Conservation (phyloP, 2,888 invertebrate species). For the Brachyopa scutellaris region DNA sequence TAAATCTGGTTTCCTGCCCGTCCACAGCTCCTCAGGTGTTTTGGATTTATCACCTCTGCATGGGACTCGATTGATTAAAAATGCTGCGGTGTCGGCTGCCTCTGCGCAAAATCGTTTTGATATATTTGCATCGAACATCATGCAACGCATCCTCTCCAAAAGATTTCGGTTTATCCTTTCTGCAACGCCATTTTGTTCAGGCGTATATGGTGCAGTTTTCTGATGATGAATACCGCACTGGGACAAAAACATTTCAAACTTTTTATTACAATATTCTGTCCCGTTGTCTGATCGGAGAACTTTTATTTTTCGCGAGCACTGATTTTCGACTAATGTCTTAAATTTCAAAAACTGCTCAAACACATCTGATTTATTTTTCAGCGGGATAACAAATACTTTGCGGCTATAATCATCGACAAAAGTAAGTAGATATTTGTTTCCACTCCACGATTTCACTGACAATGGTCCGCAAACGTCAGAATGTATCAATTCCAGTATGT, state of each 20-base stretch:
- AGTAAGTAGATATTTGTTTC: slow-evolving; percentile 77
- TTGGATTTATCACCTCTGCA: slow-evolving; percentile 42
- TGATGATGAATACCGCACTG: no score
- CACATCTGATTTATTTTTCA: no score
- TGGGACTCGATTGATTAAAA: slow-evolving; percentile 63
- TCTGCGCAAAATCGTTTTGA: no score
- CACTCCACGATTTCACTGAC: slow-evolving; percentile 76
- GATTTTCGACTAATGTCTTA: slow-evolving; percentile 66
- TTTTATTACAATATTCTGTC: no score
- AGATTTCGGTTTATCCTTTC: slow-evolving; percentile 72
- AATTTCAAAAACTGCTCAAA: slow-evolving; percentile 63
- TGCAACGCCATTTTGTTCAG: slow-evolving; percentile 59
- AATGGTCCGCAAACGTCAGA: no score
- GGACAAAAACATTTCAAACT: no score
- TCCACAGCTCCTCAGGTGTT: slow-evolving; percentile 65
- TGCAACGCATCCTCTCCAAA: slow-evolving; percentile 70
- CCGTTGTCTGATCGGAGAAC: no score
- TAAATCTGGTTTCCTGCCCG: slow-evolving; percentile 53
- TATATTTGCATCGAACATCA: slow-evolving; percentile 69
- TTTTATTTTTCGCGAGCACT: no score
- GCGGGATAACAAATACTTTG: no score
- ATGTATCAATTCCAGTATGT: no score
- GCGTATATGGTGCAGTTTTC: slow-evolving; percentile 50
- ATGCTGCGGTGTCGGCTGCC: slow-evolving; percentile 59
- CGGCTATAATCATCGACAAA: slow-evolving; percentile 77